phyloP scores from a whole-genome alignment of 2,113 vertebrate genomes.

The Nyctereutes procyonoides region DNA sequence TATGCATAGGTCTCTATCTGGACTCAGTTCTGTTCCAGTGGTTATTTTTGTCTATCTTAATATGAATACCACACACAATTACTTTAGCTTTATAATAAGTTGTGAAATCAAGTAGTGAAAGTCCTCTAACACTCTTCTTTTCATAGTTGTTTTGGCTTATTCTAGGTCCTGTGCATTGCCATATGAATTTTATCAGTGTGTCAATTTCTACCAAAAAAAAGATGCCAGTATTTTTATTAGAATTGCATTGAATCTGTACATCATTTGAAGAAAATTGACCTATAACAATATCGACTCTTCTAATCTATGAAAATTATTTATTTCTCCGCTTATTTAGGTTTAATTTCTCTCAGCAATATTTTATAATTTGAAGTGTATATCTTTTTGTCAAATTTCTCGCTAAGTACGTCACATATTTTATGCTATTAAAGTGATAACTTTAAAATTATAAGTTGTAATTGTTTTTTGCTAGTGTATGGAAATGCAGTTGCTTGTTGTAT shows the following conservation, averaged over 20 bases:
- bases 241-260: background rate
- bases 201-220: background rate
- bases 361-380: background rate
- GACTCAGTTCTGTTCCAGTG: background rate
- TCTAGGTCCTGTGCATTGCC: background rate
- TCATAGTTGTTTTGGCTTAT: background rate
- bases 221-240: background rate
- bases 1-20: background rate
- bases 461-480: background rate
- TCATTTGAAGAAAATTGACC: background rate
- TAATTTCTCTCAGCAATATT: background rate
- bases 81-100: background rate
- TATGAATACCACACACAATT: background rate
- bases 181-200: background rate
- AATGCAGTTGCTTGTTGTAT: background rate
- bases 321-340: background rate
- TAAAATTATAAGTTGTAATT: background rate
- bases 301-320: background rate
- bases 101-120: background rate
- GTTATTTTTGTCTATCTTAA: constrained; percentile 4
- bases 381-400: background rate
- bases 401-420: background rate
- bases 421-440: background rate
- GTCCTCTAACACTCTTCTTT: constrained; percentile 3
- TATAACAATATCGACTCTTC: background rate